These are phyloP conservation scores for Hydroisotoma schaefferi DNA, from an alignment of 2,888 invertebrate species.

Conservation along the genomic window DNA sequence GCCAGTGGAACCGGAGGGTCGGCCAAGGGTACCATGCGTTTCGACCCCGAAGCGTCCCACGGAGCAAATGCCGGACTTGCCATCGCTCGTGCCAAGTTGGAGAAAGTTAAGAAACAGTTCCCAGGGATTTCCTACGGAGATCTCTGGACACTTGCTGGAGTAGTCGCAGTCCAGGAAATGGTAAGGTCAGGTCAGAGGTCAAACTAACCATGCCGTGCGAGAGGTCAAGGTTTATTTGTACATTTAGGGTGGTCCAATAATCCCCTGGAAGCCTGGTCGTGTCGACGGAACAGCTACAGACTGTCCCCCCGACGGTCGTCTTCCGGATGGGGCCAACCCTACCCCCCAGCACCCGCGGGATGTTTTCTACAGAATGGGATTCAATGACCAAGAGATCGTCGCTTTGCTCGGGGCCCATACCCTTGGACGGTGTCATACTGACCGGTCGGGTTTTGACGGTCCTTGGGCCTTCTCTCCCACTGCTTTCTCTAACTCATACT, in stretches of 20 bases:
- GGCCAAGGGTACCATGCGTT: constrained; percentile 34
- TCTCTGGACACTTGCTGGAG: constrained; percentile 37
- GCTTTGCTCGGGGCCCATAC: constrained; percentile 37
- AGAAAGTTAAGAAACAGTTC: constrained; percentile 34
- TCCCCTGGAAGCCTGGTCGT: constrained; percentile 35
- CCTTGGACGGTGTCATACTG: constrained; percentile 36
- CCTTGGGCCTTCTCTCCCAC: constrained; percentile 40
- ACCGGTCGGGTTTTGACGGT: constrained; percentile 40
- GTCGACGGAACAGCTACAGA: constrained; percentile 35
- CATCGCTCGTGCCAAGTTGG: constrained; percentile 35
- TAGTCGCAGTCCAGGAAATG: constrained; percentile 40
- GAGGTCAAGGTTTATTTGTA: neutral
- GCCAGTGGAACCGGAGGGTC: constrained; percentile 30
- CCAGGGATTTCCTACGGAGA: constrained; percentile 38
- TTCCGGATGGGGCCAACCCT: constrained; percentile 39
- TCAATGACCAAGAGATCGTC: constrained; percentile 39
- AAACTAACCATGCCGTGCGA: neutral
- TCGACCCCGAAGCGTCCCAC: constrained; percentile 36
- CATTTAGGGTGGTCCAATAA: constrained; percentile 36
- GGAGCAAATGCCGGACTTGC: constrained; percentile 37
- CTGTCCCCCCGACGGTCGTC: constrained; percentile 39
- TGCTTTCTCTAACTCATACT: constrained; percentile 35
- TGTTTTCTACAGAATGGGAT: constrained; percentile 40
- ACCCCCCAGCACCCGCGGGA: constrained; percentile 35
- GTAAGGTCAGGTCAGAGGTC: constrained; percentile 11